Evolutionary conservation across 2,797 vertebrate species (phyloP), one percentile per base, ranked within the genome.

Genomic region (Thripadectes ignobilis): DNA sequence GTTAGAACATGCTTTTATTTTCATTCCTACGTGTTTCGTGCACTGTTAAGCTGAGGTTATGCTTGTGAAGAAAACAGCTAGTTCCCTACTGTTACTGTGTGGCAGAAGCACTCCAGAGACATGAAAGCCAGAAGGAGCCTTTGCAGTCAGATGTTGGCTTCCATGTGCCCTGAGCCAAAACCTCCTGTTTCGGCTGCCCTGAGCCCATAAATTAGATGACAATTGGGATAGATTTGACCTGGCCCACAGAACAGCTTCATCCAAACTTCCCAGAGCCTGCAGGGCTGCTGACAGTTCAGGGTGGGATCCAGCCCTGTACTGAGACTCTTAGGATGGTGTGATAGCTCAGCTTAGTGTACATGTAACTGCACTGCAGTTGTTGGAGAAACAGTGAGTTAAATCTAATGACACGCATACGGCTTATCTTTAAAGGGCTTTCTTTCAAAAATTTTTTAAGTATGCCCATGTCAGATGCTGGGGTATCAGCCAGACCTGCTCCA

Each of bases 71-170:
- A 87, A 93, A 93, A 91, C 54, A 85, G 49, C 43, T 94, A 14
- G 4, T 88, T 89, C 58, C 80, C 79, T 62, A 36, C 84, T 85
- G 91, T 68, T 89, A 30, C 41, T 91, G 79, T 68, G 92, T 74
- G 88, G 72, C 85, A 97, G 72, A 91, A 93, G 68, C 54, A 41
- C 72, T 68, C 32, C 65, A 75, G 77, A 96, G 81, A 96, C 55
- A 30, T 36, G 57, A 68, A 77, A 74, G 68, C 2, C 0, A 94
- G 88, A 51, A 89, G 49, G 65, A 93, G 57, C 54, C 58, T 7
- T 38, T 88, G 58, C 76, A 77, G 27, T 89, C 3, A 0, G 54
- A 19, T 17, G 26, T 59, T 84, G 59, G 48, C 14, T 95, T 14
- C 27, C 38, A 52, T 46, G 41, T 36, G 34, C 57, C 65, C 49